phyloP scores from a whole-genome alignment of 1,140 invertebrate genomes.

The Trypoxylus dichotomus region DNA sequence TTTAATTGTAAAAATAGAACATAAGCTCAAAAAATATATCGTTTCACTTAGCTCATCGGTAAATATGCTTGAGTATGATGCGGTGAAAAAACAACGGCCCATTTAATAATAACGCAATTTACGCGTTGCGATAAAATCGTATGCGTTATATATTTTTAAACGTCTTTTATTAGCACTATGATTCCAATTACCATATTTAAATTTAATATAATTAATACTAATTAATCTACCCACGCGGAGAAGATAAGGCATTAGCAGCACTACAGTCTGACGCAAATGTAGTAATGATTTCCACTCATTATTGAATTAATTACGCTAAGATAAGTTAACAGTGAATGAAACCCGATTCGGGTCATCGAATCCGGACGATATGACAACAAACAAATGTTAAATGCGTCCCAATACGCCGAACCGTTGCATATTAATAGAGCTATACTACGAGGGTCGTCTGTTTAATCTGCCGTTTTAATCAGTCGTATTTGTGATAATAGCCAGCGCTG shows the following conservation, averaged over 20 bases:
- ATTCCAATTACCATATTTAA: slow-evolving; percentile 29
- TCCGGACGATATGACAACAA: slow-evolving; percentile 12
- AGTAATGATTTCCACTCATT: slow-evolving; percentile 34
- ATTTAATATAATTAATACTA: slow-evolving; percentile 31
- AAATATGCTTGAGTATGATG: no score
- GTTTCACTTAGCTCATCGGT: no score
- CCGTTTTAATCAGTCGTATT: background rate
- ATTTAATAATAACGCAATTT: no score
- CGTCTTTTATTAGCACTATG: background rate
- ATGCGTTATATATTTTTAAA: background rate
- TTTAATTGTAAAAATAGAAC: no score
- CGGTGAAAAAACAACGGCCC: no score
- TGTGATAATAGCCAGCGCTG: background rate
- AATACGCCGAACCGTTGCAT: background rate
- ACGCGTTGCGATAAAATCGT: no score
- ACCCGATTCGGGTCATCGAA: slow-evolving; percentile 27
- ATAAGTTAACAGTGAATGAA: slow-evolving; percentile 35
- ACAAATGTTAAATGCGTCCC: slow-evolving; percentile 2
- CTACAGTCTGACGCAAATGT: slow-evolving; percentile 31
- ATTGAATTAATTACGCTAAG: slow-evolving; percentile 33
- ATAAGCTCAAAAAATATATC: no score
- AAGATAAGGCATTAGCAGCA: slow-evolving; percentile 25
- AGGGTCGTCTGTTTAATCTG: background rate
- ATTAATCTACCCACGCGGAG: slow-evolving; percentile 28
- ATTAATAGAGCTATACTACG: slow-evolving; percentile 3